Conservation (phyloP, 2,113 vertebrate genomes). For the Elephas maximus region DNA sequence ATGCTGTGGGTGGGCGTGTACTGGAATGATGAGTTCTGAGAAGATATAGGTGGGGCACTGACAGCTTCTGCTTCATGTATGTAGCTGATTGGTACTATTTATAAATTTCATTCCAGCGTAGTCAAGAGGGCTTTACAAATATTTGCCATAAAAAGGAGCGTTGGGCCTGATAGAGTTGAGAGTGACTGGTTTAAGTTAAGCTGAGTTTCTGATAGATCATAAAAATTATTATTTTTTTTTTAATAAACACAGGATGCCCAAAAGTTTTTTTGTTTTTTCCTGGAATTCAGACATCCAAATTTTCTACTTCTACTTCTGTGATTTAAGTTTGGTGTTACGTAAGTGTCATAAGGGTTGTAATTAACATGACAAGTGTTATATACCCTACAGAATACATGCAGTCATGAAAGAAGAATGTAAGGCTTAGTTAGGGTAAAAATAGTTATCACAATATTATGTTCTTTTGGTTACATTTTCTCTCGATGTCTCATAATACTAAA, state of each 20-base stretch:
- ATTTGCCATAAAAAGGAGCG: neutral
- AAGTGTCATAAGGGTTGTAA: neutral
- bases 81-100: neutral
- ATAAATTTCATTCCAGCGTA: constrained; percentile 3
- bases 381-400: neutral
- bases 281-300: neutral
- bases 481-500: constrained; percentile 10
- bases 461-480: neutral
- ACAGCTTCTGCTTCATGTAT: neutral
- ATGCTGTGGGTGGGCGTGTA: neutral
- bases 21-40: neutral
- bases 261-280: constrained; percentile 14
- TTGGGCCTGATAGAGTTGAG: neutral
- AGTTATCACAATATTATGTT: constrained; percentile 17
- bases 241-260: neutral
- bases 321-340: neutral
- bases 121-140: neutral
- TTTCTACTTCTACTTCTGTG: constrained; percentile 2
- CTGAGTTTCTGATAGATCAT: neutral
- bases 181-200: neutral
- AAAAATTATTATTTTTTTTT: too few species aligned
- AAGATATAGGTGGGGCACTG: neutral
- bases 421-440: neutral
- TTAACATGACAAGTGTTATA: constrained; percentile 16
- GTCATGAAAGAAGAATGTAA: neutral